Evolutionary conservation across 2,888 invertebrate species (phyloP).

Genomic region (Archips crataeganus): DNA sequence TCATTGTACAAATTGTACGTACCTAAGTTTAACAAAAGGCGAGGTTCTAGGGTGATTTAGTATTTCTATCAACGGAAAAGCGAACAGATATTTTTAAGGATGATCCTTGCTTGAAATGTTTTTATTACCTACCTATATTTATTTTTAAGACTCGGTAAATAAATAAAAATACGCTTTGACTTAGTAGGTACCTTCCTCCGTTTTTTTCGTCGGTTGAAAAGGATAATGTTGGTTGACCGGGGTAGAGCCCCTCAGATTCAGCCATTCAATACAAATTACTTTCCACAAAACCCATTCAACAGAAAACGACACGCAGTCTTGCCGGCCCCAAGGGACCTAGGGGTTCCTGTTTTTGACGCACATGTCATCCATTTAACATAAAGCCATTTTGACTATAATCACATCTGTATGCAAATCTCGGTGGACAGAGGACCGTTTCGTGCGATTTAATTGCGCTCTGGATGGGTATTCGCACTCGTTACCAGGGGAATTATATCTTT

Average conservation of each 20-base stretch:
- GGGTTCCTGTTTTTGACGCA: conserved; percentile 37
- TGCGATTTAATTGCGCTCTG: conserved; percentile 41
- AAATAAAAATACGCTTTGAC: too few species aligned
- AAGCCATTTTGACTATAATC: conserved; percentile 43
- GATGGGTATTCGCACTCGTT: conserved; percentile 43
- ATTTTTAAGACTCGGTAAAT: too few species aligned
- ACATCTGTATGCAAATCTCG: conserved; percentile 43
- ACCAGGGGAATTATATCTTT: conserved; percentile 46
- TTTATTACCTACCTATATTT: not conserved
- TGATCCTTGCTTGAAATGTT: not conserved
- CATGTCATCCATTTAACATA: conserved; percentile 41
- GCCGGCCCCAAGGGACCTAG: conserved; percentile 26
- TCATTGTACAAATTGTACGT: conserved; percentile 40
- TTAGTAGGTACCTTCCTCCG: too few species aligned
- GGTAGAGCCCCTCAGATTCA: not conserved
- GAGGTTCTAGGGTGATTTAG: conserved; percentile 33
- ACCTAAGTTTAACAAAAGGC: conserved; percentile 34
- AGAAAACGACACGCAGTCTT: conserved; percentile 36
- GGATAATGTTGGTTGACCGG: not conserved
- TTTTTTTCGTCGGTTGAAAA: too few species aligned
- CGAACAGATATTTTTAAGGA: conserved; percentile 6
- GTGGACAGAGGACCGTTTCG: conserved; percentile 38
- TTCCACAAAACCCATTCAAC: conserved; percentile 23
- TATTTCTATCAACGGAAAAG: conserved; percentile 28
- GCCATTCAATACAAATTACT: conserved; percentile 7